Base-by-base conservation (phyloP, 2,888 invertebrate genomes). In the Antheraea yamamai region DNA sequence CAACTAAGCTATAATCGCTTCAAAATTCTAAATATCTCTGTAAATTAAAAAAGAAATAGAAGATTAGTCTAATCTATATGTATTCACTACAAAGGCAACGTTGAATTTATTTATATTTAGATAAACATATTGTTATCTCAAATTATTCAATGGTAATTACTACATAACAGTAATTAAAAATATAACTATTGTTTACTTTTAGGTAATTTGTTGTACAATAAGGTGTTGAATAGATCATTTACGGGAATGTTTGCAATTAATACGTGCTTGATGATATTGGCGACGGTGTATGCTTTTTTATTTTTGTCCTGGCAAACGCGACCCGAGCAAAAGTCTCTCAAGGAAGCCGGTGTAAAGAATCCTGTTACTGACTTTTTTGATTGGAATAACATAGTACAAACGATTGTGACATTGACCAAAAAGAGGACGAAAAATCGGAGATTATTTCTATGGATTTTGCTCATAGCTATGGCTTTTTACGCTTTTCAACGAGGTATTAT, bases 231-330 rank as follows among this genome's bases (percentile, higher is more conserved):
- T 81, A 89, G 92, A 73, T 97, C 97, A 0, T 97, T 96, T 86
- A 96, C 96, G 0, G 92, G 95, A 12, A 97, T 98, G 97, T 98
- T 98, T 85, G 87, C 92, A 0, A 96, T 97, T 66, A 97, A 97
- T 88, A 95, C 96, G 0, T 86, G 91, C 0, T 87, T 97, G 2
- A 89, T 98, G 86, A 83, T 95, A 0, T 73, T 96, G 6, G 95
- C 97, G 0, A 96, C 97, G 0, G 74, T 97, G 0, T 97, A 97
- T 81, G 95, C 96, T 0, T 76, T 96, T 0, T n/a, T 96, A 0
- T 95, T 95, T 75, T 92, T 97, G 6, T 91, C 97, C 84, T 97
- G 97, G 97, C 96, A 96, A 86, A 97, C 97, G 0, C 95, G 96
- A 30, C 86, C 95, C 0, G 95, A 95, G 76, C 97, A 97, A 81